Base-by-base conservation (phyloP, 2,888 invertebrate species). In the Celastrina argiolus region DNA sequence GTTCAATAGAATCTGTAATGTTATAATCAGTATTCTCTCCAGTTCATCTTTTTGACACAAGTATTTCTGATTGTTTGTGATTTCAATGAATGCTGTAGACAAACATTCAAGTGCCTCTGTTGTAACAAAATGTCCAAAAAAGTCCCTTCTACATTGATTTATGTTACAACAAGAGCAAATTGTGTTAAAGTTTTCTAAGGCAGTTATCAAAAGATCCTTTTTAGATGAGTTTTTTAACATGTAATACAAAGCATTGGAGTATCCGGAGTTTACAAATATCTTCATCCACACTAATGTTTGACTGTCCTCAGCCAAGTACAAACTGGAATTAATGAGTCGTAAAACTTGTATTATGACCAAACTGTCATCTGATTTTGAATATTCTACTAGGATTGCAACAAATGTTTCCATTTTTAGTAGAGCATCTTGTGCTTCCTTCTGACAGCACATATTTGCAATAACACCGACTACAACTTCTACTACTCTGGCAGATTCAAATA, bases 401-500 rank as follows among this genome's bases (percentile, higher is more conserved):
- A 95, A 87, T 34, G 92, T 88, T 14, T 93, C 87, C 74, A 93
- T 92, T 22, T 88, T 83, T 34, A 94, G 88, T 14, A 95, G 84
- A 28, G 87, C 85, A 65, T 89, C 83, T 18, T 94, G 92, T 2
- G 94, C 92, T 69, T 92, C 91, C 67, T 92, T 88, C 68, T 94
- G 92, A 74, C 95, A 95, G 70, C 95, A 94, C 93, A 97, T 94
- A 82, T 98, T 98, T 1, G 95, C 96, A 68, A 97, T 89, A 66
- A 97, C 96, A 6, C 97, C 97, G 16, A 97, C 87, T 42, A 96
- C 87, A 72, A 97, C 96, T 91, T 98, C 98, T 63, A 93, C 92
- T 41, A 96, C 87, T 72, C 97, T 92, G 10, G 92, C 92, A 45
- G 94, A 92, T 63, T 92, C 91, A 0, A 94, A 92, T 14, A 84